Evolutionary conservation across 2,888 invertebrate genomes (phyloP).

Genomic region (Xanthia togata): DNA sequence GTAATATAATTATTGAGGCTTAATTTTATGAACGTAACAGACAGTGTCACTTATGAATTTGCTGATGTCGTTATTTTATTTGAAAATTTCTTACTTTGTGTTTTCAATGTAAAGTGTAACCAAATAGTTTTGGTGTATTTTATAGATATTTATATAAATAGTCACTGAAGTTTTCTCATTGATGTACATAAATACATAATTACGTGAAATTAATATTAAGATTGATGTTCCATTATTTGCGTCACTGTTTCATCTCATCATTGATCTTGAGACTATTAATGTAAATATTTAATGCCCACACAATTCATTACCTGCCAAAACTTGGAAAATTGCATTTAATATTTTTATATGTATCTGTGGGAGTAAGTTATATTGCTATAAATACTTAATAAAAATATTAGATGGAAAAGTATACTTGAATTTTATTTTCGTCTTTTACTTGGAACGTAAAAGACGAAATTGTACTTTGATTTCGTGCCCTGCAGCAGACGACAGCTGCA

Average conservation of each 20-base stretch:
- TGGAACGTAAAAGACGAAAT: background rate
- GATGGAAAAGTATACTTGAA: slow-evolving; percentile 75
- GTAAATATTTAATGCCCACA: slow-evolving; percentile 84
- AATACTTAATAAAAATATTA: slow-evolving; percentile 90
- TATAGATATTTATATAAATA: slow-evolving; percentile 79
- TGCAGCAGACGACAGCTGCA: background rate
- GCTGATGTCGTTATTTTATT: slow-evolving; percentile 55
- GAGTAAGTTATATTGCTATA: slow-evolving; percentile 72
- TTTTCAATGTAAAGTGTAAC: slow-evolving; percentile 74
- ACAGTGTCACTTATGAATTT: slow-evolving; percentile 67
- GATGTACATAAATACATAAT: slow-evolving; percentile 77
- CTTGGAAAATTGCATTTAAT: slow-evolving; percentile 85
- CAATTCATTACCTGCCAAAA: slow-evolving; percentile 84
- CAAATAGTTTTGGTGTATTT: slow-evolving; percentile 79
- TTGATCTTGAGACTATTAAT: slow-evolving; percentile 73
- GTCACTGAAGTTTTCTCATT: slow-evolving; percentile 75
- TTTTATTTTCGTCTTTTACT: slow-evolving; percentile 54
- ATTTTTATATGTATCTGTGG: slow-evolving; percentile 88
- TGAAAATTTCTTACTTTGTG: slow-evolving; percentile 59
- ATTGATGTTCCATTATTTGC: slow-evolving; percentile 77
- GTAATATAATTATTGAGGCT: slow-evolving; percentile 84
- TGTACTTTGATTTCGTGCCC: background rate
- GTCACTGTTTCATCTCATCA: slow-evolving; percentile 71
- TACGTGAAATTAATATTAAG: slow-evolving; percentile 72
- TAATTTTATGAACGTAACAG: slow-evolving; percentile 71